Percentiles rank a stretch among this genome's conserved stretches.
Evolutionary conservation across 2,888 invertebrate genomes (phyloP).

Genomic region (Ophion ellenae): DNA sequence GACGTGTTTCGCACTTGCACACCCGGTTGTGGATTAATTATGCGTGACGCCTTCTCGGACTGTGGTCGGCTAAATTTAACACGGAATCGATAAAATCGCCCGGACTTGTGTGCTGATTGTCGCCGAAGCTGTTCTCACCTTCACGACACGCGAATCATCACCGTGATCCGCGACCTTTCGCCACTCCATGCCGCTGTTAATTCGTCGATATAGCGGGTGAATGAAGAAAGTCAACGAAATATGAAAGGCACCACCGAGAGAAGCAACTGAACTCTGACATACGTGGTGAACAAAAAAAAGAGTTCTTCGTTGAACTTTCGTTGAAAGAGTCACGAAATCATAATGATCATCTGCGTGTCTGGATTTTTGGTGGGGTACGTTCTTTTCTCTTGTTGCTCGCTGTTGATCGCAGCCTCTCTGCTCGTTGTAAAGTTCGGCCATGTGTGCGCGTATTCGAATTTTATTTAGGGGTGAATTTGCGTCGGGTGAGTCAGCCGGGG

Average conservation of each 20-base stretch:
- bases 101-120: slow-evolving; percentile 10
- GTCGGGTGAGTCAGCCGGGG: slow-evolving; percentile 52
- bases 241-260: too few relatives aligned
- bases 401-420: too few relatives aligned
- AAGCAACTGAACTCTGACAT: neutral
- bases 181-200: neutral
- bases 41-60: slow-evolving; percentile 10
- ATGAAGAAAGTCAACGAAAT: too few relatives aligned
- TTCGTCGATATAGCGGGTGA: neutral
- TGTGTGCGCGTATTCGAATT: slow-evolving; percentile 25
- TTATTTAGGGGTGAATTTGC: slow-evolving; percentile 41
- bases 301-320: neutral
- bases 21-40: slow-evolving; percentile 38
- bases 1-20: neutral
- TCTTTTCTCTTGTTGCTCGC: slow-evolving; percentile 17
- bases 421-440: too few relatives aligned
- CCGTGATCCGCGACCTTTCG: slow-evolving; percentile 58
- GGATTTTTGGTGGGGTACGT: slow-evolving; percentile 83
- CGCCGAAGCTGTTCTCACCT: slow-evolving; percentile 32
- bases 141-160: slow-evolving; percentile 9
- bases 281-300: neutral
- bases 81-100: slow-evolving; percentile 54
- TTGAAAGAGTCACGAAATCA: slow-evolving; percentile 35
- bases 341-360: slow-evolving; percentile 82
- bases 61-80: slow-evolving; percentile 51